phyloP scores from a whole-genome alignment of 2,797 vertebrate genomes.

The Periophthalmus magnuspinnatus region DNA sequence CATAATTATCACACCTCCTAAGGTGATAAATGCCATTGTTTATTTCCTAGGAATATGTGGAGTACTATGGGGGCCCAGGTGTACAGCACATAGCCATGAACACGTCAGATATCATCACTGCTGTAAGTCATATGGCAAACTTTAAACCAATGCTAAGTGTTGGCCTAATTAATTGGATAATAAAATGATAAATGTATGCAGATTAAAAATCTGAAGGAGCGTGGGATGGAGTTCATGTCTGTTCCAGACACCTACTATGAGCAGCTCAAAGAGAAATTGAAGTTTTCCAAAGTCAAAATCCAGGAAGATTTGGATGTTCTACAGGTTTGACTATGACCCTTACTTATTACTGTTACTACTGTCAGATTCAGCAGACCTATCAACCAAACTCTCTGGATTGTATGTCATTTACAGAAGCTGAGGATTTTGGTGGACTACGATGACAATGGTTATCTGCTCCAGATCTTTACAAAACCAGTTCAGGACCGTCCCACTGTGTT shows the following conservation, averaged over 20 bases:
- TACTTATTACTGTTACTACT: neutral
- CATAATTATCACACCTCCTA: neutral
- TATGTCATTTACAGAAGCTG: conserved; percentile 79
- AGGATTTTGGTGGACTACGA: conserved; percentile 95
- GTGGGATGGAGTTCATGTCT: conserved; percentile 90
- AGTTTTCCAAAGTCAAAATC: conserved; percentile 86
- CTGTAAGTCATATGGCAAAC: conserved; percentile 72
- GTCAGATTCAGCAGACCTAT: neutral
- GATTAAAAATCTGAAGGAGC: conserved; percentile 88
- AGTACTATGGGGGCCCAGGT: conserved; percentile 92
- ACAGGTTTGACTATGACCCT: conserved; percentile 72
- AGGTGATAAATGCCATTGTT: neutral
- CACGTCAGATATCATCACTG: conserved; percentile 87
- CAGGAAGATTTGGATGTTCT: conserved; percentile 84
- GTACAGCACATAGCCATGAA: conserved; percentile 97
- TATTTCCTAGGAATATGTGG: conserved; percentile 86
- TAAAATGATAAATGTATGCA: conserved; percentile 44
- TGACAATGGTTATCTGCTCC: conserved; percentile 94
- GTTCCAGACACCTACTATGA: conserved; percentile 89
- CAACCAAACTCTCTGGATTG: neutral
- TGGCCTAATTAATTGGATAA: neutral
- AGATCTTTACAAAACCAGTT: conserved; percentile 97
- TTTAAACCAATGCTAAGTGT: neutral
- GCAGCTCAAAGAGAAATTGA: conserved; percentile 84
- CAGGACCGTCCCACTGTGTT: conserved; percentile 97